Conservation (phyloP, 2,888 invertebrate species). For the Hydrotaea diabolus region DNA sequence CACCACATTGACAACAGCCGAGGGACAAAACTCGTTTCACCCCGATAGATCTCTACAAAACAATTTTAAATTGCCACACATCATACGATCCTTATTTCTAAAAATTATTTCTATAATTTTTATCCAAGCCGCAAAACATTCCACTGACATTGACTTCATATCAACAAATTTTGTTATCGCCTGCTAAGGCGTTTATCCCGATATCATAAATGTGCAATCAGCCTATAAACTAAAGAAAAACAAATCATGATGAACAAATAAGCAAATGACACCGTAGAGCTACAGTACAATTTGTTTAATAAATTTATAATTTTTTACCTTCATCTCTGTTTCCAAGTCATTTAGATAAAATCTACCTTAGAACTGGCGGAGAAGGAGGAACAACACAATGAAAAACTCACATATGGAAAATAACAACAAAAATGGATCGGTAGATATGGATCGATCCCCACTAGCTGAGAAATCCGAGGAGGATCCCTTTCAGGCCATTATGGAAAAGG, state of each 20-base stretch:
- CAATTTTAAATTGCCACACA: neutral
- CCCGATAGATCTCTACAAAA: too few species aligned
- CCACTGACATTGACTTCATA: neutral
- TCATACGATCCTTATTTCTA: neutral
- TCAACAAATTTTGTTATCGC: neutral
- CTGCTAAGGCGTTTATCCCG: neutral
- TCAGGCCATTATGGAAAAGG: conserved; percentile 82
- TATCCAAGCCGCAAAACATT: too few species aligned
- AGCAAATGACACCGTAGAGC: too few species aligned
- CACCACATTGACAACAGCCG: too few species aligned
- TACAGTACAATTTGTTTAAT: neutral
- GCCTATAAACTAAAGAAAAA: neutral
- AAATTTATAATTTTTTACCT: neutral
- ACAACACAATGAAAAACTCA: conserved; percentile 59
- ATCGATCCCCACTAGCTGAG: neutral
- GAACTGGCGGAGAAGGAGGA: neutral
- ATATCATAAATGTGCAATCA: neutral
- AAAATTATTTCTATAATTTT: too few species aligned
- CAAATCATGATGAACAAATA: conserved; percentile 1
- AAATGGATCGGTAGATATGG: conserved; percentile 41
- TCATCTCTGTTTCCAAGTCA: neutral
- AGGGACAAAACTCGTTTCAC: too few species aligned
- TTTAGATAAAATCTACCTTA: neutral
- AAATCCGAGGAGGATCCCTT: conserved; percentile 79
- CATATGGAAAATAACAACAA: conserved; percentile 18